These are phyloP conservation scores for Drosophila kanapiae DNA, from an alignment of 1,140 invertebrate species.

Conservation along the genomic window DNA sequence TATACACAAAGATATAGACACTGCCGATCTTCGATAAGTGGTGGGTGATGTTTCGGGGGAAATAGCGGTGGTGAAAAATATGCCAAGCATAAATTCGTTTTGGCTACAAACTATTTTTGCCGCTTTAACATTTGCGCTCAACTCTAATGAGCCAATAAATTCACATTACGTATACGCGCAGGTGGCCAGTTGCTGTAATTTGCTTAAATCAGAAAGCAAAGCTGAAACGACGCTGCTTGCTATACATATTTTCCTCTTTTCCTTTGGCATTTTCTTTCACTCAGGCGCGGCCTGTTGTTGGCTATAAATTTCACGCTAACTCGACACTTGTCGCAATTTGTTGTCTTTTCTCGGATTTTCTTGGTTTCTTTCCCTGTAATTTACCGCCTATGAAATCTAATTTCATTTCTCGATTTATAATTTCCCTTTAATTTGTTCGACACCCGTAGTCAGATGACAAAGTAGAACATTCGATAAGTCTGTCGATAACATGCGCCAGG, in stretches of 20 bases:
- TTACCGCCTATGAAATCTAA: constrained; percentile 26
- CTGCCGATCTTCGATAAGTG: neutral
- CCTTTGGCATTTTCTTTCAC: constrained; percentile 22
- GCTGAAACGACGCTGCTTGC: constrained; percentile 31
- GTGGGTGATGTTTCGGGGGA: neutral
- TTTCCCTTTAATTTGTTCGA: constrained; percentile 13
- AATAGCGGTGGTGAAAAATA: constrained; percentile 4
- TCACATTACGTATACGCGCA: constrained; percentile 81
- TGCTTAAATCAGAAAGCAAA: constrained; percentile 71
- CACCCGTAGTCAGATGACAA: neutral
- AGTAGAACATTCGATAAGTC: constrained; percentile 6
- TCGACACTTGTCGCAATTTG: constrained; percentile 64
- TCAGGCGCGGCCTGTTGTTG: constrained; percentile 26
- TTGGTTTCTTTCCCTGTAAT: neutral
- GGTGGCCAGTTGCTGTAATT: constrained; percentile 73
- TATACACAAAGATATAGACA: constrained; percentile 1
- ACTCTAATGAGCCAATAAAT: constrained; percentile 80
- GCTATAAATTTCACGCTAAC: constrained; percentile 78
- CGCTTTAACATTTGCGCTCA: constrained; percentile 62
- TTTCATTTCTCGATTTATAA: constrained; percentile 15
- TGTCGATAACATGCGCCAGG: neutral
- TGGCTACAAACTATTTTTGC: constrained; percentile 47
- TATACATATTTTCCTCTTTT: constrained; percentile 32
- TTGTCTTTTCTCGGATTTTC: constrained; percentile 21
- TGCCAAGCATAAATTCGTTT: constrained; percentile 39